Evolutionary conservation across 1,140 invertebrate genomes (phyloP).

Genomic region (Centruroides vittatus): DNA sequence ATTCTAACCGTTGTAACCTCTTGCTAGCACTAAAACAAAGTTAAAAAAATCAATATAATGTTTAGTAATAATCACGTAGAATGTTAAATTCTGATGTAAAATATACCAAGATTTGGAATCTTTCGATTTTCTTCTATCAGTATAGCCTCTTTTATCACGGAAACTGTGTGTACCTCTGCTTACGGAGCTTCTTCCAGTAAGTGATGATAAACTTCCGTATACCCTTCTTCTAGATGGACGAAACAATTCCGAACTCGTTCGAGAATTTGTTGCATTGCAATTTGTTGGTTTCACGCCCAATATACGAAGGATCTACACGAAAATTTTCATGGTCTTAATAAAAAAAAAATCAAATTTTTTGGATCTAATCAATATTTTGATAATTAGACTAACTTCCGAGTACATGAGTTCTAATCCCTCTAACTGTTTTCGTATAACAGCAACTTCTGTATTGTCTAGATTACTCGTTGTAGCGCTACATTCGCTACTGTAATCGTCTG

Average conservation of each 20-base stretch:
- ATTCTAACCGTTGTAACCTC: slow-evolving; percentile 75
- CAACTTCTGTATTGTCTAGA: slow-evolving; percentile 40
- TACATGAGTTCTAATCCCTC: slow-evolving; percentile 82
- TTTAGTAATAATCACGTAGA: not conserved
- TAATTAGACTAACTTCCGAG: slow-evolving; percentile 38
- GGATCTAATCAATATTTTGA: not conserved
- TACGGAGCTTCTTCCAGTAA: slow-evolving; percentile 25
- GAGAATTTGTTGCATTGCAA: slow-evolving; percentile 32
- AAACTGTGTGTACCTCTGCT: slow-evolving; percentile 11
- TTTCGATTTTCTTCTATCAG: too few species aligned
- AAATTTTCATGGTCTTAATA: not conserved
- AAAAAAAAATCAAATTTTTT: not conserved
- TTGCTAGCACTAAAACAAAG: slow-evolving; percentile 47
- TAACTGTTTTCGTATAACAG: slow-evolving; percentile 63
- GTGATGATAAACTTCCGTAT: slow-evolving; percentile 62
- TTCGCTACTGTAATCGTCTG: slow-evolving; percentile 39
- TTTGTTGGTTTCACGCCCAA: slow-evolving; percentile 40
- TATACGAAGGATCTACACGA: slow-evolving; percentile 53
- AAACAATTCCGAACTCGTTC: slow-evolving; percentile 14
- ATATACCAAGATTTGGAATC: too few species aligned
- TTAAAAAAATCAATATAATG: slow-evolving; percentile 34
- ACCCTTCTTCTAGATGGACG: slow-evolving; percentile 20
- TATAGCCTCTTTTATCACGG: slow-evolving; percentile 7
- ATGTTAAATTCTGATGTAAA: not conserved
- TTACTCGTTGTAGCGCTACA: slow-evolving; percentile 41